Conservation (phyloP, 1,140 invertebrate species). For the Eriocheir sinensis region DNA sequence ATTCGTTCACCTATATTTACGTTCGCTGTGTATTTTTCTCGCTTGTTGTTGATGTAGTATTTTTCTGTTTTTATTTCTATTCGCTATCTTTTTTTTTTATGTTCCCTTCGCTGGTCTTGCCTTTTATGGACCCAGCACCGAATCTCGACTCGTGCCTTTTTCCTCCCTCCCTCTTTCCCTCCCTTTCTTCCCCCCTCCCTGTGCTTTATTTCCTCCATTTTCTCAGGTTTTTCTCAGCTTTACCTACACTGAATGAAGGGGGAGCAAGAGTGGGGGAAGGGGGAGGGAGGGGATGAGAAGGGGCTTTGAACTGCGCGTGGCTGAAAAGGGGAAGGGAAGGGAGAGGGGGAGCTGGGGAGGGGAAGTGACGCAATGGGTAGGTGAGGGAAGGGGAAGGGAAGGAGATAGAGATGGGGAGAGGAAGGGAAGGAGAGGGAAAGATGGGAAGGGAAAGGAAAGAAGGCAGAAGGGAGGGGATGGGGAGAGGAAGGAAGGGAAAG, state of each 20-base stretch:
- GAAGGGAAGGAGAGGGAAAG: neutral
- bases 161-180: neutral
- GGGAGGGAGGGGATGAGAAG: no score
- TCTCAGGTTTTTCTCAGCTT: neutral
- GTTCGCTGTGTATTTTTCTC: no score
- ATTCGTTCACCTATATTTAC: no score
- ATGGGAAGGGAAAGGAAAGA: neutral
- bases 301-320: neutral
- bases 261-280: neutral
- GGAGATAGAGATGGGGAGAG: neutral
- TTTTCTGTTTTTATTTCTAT: neutral
- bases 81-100: neutral
- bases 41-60: no score
- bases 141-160: neutral
- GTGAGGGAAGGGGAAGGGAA: neutral
- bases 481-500: no score
- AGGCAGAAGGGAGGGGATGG: neutral
- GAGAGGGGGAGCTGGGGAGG: neutral
- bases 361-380: no score
- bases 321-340: neutral
- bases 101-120: neutral
- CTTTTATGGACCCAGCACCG: neutral
- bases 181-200: neutral
- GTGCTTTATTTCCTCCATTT: neutral
- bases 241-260: neutral